Evolutionary conservation across 1,140 invertebrate species (phyloP).

Genomic region (Andricus grossulariae): DNA sequence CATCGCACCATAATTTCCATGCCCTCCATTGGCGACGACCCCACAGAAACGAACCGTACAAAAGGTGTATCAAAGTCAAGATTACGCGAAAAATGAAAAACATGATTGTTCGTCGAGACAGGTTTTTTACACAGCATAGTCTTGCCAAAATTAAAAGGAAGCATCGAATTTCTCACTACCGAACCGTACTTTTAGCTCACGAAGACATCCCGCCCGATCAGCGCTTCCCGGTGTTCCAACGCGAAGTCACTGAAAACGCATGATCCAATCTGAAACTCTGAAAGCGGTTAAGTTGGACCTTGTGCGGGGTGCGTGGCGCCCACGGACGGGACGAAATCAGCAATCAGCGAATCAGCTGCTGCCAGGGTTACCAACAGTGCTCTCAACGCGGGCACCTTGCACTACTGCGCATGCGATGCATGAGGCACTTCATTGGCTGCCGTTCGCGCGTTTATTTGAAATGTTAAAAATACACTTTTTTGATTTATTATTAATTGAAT

Average conservation of each 20-base stretch:
- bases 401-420: too few species aligned
- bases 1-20: conserved; percentile 35
- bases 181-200: neutral
- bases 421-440: too few species aligned
- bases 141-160: conserved; percentile 2
- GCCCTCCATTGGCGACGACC: conserved; percentile 30
- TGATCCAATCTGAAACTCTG: too few species aligned
- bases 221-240: neutral
- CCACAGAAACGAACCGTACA: conserved; percentile 42
- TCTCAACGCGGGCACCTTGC: too few species aligned
- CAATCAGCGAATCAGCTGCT: too few species aligned
- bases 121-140: conserved; percentile 38
- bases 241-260: too few species aligned
- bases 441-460: too few species aligned
- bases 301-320: conserved; percentile 2
- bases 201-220: neutral
- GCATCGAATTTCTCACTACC: neutral
- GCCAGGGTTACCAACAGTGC: too few species aligned
- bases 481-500: too few species aligned
- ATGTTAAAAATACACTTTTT: too few species aligned
- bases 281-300: neutral
- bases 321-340: too few species aligned
- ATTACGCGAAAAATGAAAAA: conserved; percentile 45
- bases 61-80: conserved; percentile 50
- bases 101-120: conserved; percentile 39